Conservation (phyloP, 2,797 vertebrate species). For the Rhynchonycteris naso region DNA sequence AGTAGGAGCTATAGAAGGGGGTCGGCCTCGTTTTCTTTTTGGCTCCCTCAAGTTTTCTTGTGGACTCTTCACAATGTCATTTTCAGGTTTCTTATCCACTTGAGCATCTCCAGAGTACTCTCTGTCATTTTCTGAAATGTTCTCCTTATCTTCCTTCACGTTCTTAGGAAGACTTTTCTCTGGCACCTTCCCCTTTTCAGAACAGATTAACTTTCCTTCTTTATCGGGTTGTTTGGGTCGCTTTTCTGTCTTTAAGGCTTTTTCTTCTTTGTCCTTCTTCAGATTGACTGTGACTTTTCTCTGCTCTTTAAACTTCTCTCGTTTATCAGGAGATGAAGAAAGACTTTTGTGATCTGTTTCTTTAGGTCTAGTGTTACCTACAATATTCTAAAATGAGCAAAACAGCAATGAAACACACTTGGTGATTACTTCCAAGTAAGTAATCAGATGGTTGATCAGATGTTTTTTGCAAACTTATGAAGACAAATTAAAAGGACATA, state of each 20-base stretch:
- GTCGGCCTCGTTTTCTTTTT: conserved; percentile 87
- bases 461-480: conserved; percentile 61
- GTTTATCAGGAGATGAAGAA: conserved; percentile 88
- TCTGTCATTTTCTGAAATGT: conserved; percentile 90
- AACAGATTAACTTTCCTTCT: conserved; percentile 86
- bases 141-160: conserved; percentile 91
- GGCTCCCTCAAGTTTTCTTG: conserved; percentile 85
- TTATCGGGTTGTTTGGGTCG: conserved; percentile 85
- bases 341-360: conserved; percentile 88
- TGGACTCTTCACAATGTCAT: conserved; percentile 86
- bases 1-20: conserved; percentile 84
- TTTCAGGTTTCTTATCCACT: conserved; percentile 87
- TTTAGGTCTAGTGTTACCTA: conserved; percentile 87
- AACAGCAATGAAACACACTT: conserved; percentile 72
- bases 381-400: conserved; percentile 86
- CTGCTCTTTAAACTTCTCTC: conserved; percentile 89
- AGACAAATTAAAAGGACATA: conserved; percentile 66
- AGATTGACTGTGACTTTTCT: conserved; percentile 86
- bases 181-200: conserved; percentile 86
- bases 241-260: conserved; percentile 86
- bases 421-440: conserved; percentile 70
- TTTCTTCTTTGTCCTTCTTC: conserved; percentile 88
- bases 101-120: conserved; percentile 87
- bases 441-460: too few species aligned
- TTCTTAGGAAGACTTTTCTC: conserved; percentile 87